Base-by-base conservation (phyloP, 1,140 invertebrate genomes). In the Adoxophyes honmai region DNA sequence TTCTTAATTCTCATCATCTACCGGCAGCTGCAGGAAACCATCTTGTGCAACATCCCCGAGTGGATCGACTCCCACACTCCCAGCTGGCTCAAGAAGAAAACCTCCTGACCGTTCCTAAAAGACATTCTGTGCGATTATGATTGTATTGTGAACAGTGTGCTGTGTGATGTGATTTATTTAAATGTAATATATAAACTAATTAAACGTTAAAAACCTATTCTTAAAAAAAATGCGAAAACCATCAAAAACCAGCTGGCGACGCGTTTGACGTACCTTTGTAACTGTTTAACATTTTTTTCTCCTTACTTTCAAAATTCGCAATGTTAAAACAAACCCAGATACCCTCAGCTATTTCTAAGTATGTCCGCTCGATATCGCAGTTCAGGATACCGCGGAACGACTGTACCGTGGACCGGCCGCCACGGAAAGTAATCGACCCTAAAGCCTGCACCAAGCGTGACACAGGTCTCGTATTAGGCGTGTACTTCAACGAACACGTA, bases 1-100 rank as follows among this genome's bases (percentile, higher is more conserved):
- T 92, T 96, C 62, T 90, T 96, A 53, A 90, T 92, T 5, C 85
- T 96, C 0, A 92, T 95, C 68, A 92, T 95, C 44, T 96, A 95
- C 73, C 90, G 94, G 55, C 93, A 94, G 73, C 68, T 95, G 33
- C 91, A 94, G 67, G 91, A 94, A 64, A 92, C 92, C 1, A 60
- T 88, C 34, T 56, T 81, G 14, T 54, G 66, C 39, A 75, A 82
- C 71, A 72, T 85, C 51, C 85, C 85, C 37, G 67, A 75, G 53
- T 80, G 75, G 78, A 64, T 77, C 33, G 67, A 59, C 35, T 73
- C 61, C 44, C 66, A 87, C 58, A 75, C 76, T 59, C 84, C 84
- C 18, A 72, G 57, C 51, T 87, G 84, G 84, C 73, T 87, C 34
- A 87, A 81, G 63, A 86, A 80, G 57, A 87, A 87, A 64, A 75